Conservation (phyloP, 2,888 invertebrate genomes). For the Cryptus armator region DNA sequence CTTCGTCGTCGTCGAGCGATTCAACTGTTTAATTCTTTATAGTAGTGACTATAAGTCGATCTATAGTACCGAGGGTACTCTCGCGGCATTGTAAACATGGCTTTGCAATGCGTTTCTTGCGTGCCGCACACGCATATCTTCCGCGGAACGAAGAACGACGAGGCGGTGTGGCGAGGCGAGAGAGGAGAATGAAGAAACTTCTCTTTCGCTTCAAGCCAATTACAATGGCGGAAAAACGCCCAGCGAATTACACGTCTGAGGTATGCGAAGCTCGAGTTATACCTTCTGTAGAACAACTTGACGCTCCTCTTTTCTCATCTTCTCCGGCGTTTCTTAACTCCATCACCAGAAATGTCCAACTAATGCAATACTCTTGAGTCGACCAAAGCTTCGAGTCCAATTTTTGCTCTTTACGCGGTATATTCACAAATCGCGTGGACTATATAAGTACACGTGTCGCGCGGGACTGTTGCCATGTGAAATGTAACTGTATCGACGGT, state of each 20-base stretch:
- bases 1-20: conserved; percentile 8
- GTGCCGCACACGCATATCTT: conserved; percentile 58
- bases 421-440: neutral
- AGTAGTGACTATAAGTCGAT: neutral
- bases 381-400: too few species aligned
- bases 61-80: conserved; percentile 10
- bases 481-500: conserved; percentile 52
- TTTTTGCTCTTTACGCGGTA: neutral
- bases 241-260: conserved; percentile 76
- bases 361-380: conserved; percentile 3
- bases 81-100: conserved; percentile 76
- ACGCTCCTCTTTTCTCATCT: conserved; percentile 24
- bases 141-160: conserved; percentile 30
- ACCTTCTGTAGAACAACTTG: neutral
- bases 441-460: neutral
- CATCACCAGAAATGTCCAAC: conserved; percentile 1
- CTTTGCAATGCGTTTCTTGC: conserved; percentile 80
- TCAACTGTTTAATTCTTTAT: conserved; percentile 41
- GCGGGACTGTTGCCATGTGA: conserved; percentile 39
- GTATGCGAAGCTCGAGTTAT: conserved; percentile 65
- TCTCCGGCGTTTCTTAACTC: neutral
- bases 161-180: conserved; percentile 16
- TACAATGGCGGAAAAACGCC: conserved; percentile 76
- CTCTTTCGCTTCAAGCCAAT: conserved; percentile 67
- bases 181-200: too few species aligned